Evolutionary conservation across 2,797 vertebrate genomes (phyloP).

Genomic region (Cheirogaleus major): DNA sequence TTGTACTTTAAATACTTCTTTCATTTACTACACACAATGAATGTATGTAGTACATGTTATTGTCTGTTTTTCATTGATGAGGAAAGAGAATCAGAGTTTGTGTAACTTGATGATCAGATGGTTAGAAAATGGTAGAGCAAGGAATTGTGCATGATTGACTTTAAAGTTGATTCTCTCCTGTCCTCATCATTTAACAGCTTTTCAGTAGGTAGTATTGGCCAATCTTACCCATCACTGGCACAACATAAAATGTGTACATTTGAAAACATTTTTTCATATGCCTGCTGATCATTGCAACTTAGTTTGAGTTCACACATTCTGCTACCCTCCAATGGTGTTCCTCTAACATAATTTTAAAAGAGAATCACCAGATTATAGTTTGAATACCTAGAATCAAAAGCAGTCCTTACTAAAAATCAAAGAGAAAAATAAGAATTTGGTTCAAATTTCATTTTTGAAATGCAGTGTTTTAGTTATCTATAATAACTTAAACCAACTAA

Average conservation of each 20-base stretch:
- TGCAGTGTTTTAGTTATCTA: slow-evolving; percentile 57
- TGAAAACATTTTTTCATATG: neutral
- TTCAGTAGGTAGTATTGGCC: neutral
- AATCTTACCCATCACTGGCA: neutral
- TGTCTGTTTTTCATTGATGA: neutral
- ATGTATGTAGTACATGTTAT: neutral
- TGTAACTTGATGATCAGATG: neutral
- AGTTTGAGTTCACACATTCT: neutral
- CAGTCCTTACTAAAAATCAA: slow-evolving; percentile 36
- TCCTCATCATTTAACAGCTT: neutral
- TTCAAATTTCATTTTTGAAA: slow-evolving; percentile 65
- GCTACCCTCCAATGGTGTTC: neutral
- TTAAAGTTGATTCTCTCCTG: neutral
- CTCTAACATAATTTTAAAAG: neutral
- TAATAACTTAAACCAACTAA: slow-evolving; percentile 43
- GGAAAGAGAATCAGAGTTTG: neutral
- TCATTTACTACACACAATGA: neutral
- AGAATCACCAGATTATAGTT: neutral
- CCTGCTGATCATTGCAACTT: neutral
- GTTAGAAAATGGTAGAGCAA: neutral
- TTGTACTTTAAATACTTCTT: neutral
- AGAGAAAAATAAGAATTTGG: slow-evolving; percentile 26
- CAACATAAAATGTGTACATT: neutral
- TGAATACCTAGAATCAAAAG: slow-evolving; percentile 61
- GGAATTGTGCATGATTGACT: neutral